phyloP scores from a whole-genome alignment of 2,888 invertebrate genomes.

The Clepsis dumicolana region DNA sequence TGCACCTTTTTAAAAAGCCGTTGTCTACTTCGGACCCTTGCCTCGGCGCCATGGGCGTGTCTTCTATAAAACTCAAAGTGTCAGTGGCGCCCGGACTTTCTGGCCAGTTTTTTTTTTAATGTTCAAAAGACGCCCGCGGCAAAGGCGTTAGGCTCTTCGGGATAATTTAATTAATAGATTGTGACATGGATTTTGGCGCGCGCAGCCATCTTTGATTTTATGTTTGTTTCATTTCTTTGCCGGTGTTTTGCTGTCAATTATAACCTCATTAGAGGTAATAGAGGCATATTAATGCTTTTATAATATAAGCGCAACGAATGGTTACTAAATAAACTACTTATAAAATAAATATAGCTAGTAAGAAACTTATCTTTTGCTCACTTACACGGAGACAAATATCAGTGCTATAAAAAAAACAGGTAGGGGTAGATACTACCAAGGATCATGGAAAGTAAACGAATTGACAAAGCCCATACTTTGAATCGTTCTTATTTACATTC shows the following conservation, averaged over 20 bases:
- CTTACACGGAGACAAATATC: too few relatives aligned
- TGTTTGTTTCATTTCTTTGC: conserved; percentile 14
- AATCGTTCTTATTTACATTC: too few relatives aligned
- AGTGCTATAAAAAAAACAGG: too few relatives aligned
- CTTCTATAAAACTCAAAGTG: conserved; percentile 41
- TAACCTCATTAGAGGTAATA: conserved; percentile 27
- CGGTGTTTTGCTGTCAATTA: conserved; percentile 32
- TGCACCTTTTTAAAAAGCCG: conserved; percentile 4
- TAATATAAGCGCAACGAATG: conserved; percentile 10
- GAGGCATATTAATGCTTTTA: conserved; percentile 20
- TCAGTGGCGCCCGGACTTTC: conserved; percentile 51
- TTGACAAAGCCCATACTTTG: too few relatives aligned
- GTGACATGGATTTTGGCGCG: conserved; percentile 51
- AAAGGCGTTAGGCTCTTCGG: conserved; percentile 52
- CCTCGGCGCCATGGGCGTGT: conserved; percentile 43
- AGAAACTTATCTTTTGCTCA: too few relatives aligned
- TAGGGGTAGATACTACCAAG: too few relatives aligned
- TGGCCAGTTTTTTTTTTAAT: conserved; percentile 50
- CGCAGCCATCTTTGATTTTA: conserved; percentile 36
- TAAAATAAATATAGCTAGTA: too few relatives aligned
- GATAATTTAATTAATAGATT: conserved; percentile 59
- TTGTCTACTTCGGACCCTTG: background rate
- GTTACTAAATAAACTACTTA: background rate
- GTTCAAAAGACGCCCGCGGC: conserved; percentile 52
- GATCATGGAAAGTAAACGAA: too few relatives aligned